Evolutionary conservation across 2,797 vertebrate genomes (phyloP), one percentile per base, ranked within the genome.

Genomic region (Phrynocephalus forsythii): DNA sequence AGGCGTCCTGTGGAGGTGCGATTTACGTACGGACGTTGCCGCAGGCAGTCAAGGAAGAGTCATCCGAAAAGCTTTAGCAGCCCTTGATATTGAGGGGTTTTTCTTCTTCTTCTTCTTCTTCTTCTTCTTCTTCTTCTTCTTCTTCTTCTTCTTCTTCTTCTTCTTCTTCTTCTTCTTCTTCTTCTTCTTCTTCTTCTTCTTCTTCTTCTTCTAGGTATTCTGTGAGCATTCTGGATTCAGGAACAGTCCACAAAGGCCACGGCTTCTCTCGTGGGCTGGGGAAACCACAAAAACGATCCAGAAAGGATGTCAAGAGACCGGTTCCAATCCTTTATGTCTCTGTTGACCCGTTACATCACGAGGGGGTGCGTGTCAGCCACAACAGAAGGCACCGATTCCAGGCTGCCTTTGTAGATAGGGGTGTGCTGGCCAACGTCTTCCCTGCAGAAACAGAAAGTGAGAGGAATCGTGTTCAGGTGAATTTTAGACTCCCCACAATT

Each of bases 401-500:
- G 90, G 71, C 97, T 98, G 91, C 82, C 89, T 93, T 91, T 97
- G 96, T 98, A 98, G 95, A 98, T 97, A 28, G 97, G 97, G 89
- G 97, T 97, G 88, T 96, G 97, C 96, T 97, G 97, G 83, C 96
- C 97, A 15, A 81, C 95, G 91, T 98, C 97, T 92, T 98, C 97
- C 86, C 97, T 98, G 94, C 9, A 24, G 9, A 69, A 73, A 24
- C 20, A 72, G 76, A 28, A 3, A 22, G 13, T n/a, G 11, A 15
- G 48, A 28, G 3, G 8, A 13, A 68, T 26, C 24, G 5, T 26
- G 2, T 68, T 11, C n/a, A 3, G 50, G n/a, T 72, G 33, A 3
- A 5, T 10, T 28, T 52, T 52, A 52, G 6, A 1, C 52, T 11
- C 52, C 52, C 52, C 52, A 8, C 52, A 38, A 26, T 24, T 9